Conservation (phyloP, 2,888 invertebrate genomes). For the Eristalinus sepulchralis region DNA sequence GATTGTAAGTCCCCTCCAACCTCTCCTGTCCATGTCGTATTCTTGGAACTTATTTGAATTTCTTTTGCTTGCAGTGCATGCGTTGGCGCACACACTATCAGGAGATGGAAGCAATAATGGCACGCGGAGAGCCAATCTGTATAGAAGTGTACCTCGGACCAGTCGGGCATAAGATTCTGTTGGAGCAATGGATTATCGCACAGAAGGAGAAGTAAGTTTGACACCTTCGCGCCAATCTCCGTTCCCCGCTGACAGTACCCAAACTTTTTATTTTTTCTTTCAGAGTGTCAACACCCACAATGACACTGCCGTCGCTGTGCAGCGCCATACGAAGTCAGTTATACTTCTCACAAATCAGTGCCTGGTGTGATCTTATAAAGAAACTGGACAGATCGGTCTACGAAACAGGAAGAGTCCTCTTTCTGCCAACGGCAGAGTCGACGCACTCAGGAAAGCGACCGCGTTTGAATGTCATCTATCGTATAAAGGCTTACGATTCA, state of each 20-base stretch:
- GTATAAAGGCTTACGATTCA: conserved; percentile 79
- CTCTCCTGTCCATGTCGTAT: not conserved
- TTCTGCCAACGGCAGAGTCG: conserved; percentile 79
- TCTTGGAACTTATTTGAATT: not conserved
- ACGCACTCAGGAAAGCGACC: conserved; percentile 74
- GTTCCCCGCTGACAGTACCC: not conserved
- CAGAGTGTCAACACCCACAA: conserved; percentile 85
- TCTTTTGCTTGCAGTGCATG: conserved; percentile 76
- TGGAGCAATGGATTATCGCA: conserved; percentile 81
- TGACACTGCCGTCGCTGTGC: conserved; percentile 87
- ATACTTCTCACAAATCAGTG: conserved; percentile 97
- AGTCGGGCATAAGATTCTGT: conserved; percentile 78
- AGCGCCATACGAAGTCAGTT: conserved; percentile 97
- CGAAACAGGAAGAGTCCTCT: conserved; percentile 80
- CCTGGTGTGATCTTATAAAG: conserved; percentile 86
- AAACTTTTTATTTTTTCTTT: not conserved
- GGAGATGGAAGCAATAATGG: conserved; percentile 79
- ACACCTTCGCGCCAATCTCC: not conserved
- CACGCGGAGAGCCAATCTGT: conserved; percentile 79
- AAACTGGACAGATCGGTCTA: conserved; percentile 79
- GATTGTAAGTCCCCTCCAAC: conserved; percentile 78
- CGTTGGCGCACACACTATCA: conserved; percentile 81
- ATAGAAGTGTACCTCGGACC: conserved; percentile 81
- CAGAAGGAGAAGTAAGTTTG: conserved; percentile 77
- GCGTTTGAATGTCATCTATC: conserved; percentile 80